phyloP scores from a whole-genome alignment of 2,888 invertebrate species.

The Drosophila conformis region DNA sequence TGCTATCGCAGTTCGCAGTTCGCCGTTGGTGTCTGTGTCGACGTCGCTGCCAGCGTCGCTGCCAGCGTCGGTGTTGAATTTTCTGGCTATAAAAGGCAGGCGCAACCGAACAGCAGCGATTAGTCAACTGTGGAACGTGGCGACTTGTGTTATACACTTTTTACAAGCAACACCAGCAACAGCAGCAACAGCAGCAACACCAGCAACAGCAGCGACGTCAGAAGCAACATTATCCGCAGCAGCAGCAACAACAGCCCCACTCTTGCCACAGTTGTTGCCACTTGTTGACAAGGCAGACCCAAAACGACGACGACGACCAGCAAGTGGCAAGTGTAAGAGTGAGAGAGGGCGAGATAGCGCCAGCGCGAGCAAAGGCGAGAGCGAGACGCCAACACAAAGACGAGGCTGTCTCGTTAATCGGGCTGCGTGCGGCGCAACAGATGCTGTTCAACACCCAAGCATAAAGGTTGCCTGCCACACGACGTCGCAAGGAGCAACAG shows the following conservation, averaged over 20 bases:
- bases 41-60: conserved; percentile 11
- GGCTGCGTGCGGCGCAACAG: conserved; percentile 68
- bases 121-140: conserved; percentile 64
- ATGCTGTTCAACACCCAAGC: conserved; percentile 78
- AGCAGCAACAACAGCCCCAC: conserved; percentile 12
- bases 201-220: not conserved
- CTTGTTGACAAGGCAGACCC: conserved; percentile 47
- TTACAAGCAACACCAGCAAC: conserved; percentile 14
- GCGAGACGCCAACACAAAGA: conserved; percentile 3
- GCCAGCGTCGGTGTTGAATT: conserved; percentile 9
- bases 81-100: conserved; percentile 60
- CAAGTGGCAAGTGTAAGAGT: not conserved
- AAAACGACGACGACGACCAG: conserved; percentile 25
- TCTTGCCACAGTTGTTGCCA: conserved; percentile 47
- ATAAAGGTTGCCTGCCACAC: conserved; percentile 67
- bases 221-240: conserved; percentile 14
- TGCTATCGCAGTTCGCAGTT: conserved; percentile 8
- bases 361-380: not conserved
- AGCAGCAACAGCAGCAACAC: conserved; percentile 9
- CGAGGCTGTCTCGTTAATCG: conserved; percentile 62
- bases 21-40: not conserved
- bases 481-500: conserved; percentile 6
- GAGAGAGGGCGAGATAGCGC: not conserved
- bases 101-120: conserved; percentile 55
- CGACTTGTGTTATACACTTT: conserved; percentile 37